Evolutionary conservation across 2,113 vertebrate species (phyloP).

Genomic region (mouse (Mus musculus)): DNA sequence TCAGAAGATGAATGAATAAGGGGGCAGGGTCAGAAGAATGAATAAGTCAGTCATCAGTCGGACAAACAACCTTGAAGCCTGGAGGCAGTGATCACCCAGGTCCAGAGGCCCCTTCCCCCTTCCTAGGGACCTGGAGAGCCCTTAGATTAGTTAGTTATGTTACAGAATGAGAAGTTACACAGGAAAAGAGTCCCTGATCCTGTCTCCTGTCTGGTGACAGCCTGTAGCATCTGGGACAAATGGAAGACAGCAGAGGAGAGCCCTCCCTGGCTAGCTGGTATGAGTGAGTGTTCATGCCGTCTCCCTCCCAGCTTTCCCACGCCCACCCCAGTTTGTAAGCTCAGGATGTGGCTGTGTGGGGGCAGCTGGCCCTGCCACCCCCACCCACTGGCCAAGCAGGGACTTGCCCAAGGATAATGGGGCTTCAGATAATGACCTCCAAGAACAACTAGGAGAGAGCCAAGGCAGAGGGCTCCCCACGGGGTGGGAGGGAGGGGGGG

Average conservation of each 20-base stretch:
- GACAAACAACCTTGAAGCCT: accelerated
- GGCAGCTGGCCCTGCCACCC: neutral
- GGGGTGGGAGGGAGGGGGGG: neutral
- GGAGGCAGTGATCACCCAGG: neutral
- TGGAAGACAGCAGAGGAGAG: neutral
- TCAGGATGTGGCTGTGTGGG: neutral
- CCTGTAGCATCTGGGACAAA: neutral
- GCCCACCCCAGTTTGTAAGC: neutral
- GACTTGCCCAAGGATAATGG: conserved; percentile 12
- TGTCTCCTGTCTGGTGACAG: neutral
- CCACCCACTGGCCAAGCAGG: conserved; percentile 27
- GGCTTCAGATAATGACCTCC: neutral
- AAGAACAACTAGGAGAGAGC: neutral
- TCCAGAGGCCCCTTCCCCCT: neutral
- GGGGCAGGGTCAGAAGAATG: neutral
- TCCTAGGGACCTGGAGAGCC: neutral
- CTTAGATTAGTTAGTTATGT: neutral
- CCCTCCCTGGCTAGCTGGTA: neutral
- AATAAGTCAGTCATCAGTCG: neutral
- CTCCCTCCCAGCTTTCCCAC: neutral
- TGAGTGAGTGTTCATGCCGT: no score
- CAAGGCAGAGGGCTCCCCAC: neutral
- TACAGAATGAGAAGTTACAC: no score
- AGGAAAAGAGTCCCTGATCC: no score
- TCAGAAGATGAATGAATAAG: neutral